These are phyloP conservation scores for Melitaea cinxia DNA, from an alignment of 1,140 invertebrate genomes.

Conservation along the genomic window DNA sequence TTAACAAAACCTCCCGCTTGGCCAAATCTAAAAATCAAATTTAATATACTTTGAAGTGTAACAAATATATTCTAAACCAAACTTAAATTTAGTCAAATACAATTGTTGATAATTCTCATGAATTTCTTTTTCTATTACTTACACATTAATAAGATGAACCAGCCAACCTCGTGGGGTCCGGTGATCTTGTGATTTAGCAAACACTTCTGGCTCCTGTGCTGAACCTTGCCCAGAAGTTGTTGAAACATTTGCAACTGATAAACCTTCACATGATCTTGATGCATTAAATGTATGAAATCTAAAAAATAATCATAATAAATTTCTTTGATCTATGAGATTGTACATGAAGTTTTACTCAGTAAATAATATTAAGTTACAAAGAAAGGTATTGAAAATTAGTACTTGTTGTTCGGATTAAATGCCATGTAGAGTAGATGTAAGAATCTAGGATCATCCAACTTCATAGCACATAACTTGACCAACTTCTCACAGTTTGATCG, in stretches of 20 bases:
- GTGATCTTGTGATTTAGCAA: constrained; percentile 89
- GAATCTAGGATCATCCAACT: constrained; percentile 96
- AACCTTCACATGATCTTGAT: constrained; percentile 90
- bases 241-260: constrained; percentile 79
- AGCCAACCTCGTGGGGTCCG: constrained; percentile 94
- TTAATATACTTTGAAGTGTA: too few relatives aligned
- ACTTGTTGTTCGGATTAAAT: constrained; percentile 96
- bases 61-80: too few relatives aligned
- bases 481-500: constrained; percentile 95
- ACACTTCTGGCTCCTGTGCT: constrained; percentile 84
- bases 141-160: constrained; percentile 96
- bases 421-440: constrained; percentile 96
- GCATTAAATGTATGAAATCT: constrained; percentile 97
- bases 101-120: too few relatives aligned
- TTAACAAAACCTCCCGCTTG: constrained; percentile 94
- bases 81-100: too few relatives aligned
- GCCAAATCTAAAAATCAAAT: constrained; percentile 87
- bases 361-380: too few relatives aligned
- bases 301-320: constrained; percentile 43
- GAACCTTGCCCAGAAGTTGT: constrained; percentile 54
- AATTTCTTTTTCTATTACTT: too few relatives aligned
- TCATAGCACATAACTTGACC: constrained; percentile 95
- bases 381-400: constrained; percentile 51
- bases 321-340: neutral
- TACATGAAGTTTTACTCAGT: neutral